phyloP scores from a whole-genome alignment of 1,140 invertebrate species.

The Proctacanthus coquilletti region DNA sequence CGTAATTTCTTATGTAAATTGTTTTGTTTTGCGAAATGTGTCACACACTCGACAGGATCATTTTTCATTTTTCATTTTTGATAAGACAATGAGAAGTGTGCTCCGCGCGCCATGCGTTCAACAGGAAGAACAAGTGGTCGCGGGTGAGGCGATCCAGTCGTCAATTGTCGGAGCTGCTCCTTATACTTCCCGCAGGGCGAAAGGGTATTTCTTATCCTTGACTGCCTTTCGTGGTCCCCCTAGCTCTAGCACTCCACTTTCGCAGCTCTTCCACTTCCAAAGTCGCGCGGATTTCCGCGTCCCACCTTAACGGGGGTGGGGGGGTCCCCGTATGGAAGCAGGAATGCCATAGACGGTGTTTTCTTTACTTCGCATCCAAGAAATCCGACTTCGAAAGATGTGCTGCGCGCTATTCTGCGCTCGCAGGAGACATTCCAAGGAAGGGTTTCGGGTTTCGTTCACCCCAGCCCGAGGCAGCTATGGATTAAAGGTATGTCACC shows the following conservation, averaged over 20 bases:
- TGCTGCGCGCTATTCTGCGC: not conserved
- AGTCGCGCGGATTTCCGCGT: too few relatives aligned
- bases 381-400: not conserved
- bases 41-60: not conserved
- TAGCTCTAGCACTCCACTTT: too few relatives aligned
- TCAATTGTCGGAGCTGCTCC: not conserved
- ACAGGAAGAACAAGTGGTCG: not conserved
- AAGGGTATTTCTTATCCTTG: not conserved
- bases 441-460: not conserved
- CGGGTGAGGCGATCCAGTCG: not conserved
- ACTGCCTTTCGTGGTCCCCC: not conserved
- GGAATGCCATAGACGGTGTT: too few relatives aligned
- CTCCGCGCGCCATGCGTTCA: not conserved
- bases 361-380: too few relatives aligned
- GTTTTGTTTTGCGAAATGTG: not conserved
- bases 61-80: not conserved
- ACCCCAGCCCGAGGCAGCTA: not conserved
- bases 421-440: too few relatives aligned
- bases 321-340: too few relatives aligned
- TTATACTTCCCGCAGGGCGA: not conserved
- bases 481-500: not conserved
- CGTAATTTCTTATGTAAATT: constrained; percentile 1
- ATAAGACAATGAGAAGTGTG: not conserved
- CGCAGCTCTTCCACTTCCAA: too few relatives aligned
- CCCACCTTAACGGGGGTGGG: too few relatives aligned